Evolutionary conservation across 2,888 invertebrate species (phyloP), one percentile per base, ranked within the genome.

Genomic region (Hypsopygia costalis): DNA sequence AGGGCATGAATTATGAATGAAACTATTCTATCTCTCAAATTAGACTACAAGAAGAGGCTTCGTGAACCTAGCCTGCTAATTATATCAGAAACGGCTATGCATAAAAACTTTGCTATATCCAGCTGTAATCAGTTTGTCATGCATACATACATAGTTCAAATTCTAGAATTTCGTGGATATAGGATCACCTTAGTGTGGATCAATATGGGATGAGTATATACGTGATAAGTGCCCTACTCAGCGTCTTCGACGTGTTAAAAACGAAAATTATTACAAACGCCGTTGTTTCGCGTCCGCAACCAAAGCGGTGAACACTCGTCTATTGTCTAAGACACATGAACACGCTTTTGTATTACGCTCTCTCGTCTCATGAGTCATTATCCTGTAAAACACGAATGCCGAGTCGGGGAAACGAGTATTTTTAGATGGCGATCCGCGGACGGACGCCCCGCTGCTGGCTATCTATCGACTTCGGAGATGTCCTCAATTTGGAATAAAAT

Each of bases 371-470:
- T 82, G 87, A 85, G 74, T 86, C 86, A 85, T 82, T 82, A 81
- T 82, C 76, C 82, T 82, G 76, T 73, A 69, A 69, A 75, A 75
- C 68, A 66, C 66, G 75, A 75, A 77, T 74, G 64, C 73, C 58
- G 61, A 77, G 69, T 81, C 78, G 76, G 74, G 69, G 79, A 81
- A 78, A 73, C 55, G 69, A 58, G 67, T 87, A 87, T 87, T 86
- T 85, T 78, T 86, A 86, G 86, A 77, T 66, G 56, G 63, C 68
- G 61, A 76, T 69, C 69, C 67, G 67, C 70, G 64, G 65, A 68
- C 68, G 62, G 62, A 57, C 67, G 68, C 58, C 51, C 51, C 55
- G 52, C 6, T 43, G 58, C 49, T 51, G 57, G 54, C 55, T 56
- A 63, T 54, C 62, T 62, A 63, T 62, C 53, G 51, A 16, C 55